Evolutionary conservation across 2,113 vertebrate species (phyloP), one percentile per base, ranked within the genome.

Genomic region (Coturnix japonica): DNA sequence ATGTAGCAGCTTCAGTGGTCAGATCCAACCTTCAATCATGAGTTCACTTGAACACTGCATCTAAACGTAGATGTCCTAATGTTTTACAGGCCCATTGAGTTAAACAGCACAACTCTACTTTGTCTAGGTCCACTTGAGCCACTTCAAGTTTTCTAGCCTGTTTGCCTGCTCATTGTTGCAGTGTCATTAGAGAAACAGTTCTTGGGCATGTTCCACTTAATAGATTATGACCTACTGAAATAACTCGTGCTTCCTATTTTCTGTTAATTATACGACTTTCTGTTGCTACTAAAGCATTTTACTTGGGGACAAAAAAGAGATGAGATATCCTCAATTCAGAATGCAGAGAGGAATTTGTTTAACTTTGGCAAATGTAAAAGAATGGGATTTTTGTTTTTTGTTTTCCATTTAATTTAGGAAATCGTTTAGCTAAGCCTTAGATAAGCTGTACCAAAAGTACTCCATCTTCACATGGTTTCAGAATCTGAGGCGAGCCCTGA

Each of bases 251-350:
- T 60, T 77, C 63, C 28, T 33, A 77, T 30, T 90, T 96, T 46
- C 74, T 87, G 31, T 75, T 96, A 91, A 94, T 94, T 94, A 70
- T 78, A 93, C 87, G 64, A 61, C 37, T 79, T 92, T 59, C 47
- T 87, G 41, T 87, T 93, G 69, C 88, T 95, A 87, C 85, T 66
- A 70, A 12, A 54, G 26, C 31, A 69, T 94, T 94, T 93, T 90
- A 63, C 77, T 81, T 3, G 2, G 35, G 31, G 85, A 85, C 25
- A 78, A 53, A 70, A 90, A 90, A 86, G 23, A n/a, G n/a, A n/a
- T n/a, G 37, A 85, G 43, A 85, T 31, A 89, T 69, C 71, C 91
- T 90, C 90, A 85, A 30, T 88, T 90, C 81, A 89, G 86, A 72
- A 81, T 64, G 61, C 78, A 92, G n/a, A 41, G 57, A 49, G 46